Percentiles rank a stretch among this genome's conserved stretches.
Evolutionary conservation across 2,888 invertebrate genomes (phyloP).

Genomic region (Polydrusus tereticollis): DNA sequence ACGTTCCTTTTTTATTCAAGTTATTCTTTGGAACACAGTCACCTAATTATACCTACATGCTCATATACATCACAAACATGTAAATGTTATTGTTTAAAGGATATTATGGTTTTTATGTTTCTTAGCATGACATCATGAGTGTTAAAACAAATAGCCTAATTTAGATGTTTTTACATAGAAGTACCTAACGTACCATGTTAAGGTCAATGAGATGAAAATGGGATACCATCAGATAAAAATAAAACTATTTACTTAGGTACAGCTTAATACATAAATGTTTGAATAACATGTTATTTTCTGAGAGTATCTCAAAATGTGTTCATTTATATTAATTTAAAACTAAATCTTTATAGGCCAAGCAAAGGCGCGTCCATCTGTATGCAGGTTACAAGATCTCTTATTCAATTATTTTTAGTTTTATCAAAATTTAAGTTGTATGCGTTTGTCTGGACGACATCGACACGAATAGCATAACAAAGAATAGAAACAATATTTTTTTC

Average conservation of each 20-base stretch:
- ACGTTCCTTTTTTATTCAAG: background rate
- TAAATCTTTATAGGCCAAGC: too few species aligned
- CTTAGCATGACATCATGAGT: conserved; percentile 34
- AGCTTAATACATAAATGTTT: background rate
- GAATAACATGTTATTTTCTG: background rate
- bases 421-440: too few species aligned
- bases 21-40: conserved; percentile 8
- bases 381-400: too few species aligned
- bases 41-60: conserved; percentile 11
- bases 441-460: too few species aligned
- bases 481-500: too few species aligned
- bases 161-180: conserved; percentile 22
- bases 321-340: too few species aligned
- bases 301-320: too few species aligned
- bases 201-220: conserved; percentile 47
- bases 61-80: background rate
- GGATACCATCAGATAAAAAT: conserved; percentile 30
- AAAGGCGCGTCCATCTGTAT: too few species aligned
- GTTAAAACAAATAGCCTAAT: conserved; percentile 41
- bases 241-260: background rate
- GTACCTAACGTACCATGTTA: conserved; percentile 39
- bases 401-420: too few species aligned
- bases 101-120: conserved; percentile 32
- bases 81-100: conserved; percentile 25
- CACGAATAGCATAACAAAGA: too few species aligned